phyloP scores from a whole-genome alignment of 2,797 vertebrate species.

The Champsocephalus esox region DNA sequence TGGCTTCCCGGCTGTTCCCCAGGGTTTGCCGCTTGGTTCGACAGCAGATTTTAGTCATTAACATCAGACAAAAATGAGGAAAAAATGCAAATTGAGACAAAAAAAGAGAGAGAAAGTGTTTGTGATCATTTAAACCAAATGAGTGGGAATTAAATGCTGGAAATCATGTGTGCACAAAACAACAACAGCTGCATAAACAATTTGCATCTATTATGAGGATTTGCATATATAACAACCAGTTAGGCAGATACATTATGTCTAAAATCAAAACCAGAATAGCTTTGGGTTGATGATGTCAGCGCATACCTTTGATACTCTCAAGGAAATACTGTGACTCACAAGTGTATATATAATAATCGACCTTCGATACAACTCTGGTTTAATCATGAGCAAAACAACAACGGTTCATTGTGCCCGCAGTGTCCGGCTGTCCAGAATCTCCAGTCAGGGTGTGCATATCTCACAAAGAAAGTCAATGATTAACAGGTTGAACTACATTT shows the following conservation, averaged over 20 bases:
- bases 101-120: not conserved
- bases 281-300: not conserved
- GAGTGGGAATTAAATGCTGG: not conserved
- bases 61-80: no score
- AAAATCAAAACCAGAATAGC: not conserved
- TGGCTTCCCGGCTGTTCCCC: no score
- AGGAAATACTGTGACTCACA: not conserved
- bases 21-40: no score
- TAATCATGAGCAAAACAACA: not conserved
- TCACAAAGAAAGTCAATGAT: slow-evolving; percentile 1
- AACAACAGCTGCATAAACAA: slow-evolving; percentile 11
- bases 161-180: slow-evolving; percentile 5
- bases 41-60: no score
- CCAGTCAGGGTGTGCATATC: not conserved
- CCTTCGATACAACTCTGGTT: not conserved
- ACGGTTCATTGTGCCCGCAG: not conserved
- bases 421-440: not conserved
- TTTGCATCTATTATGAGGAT: slow-evolving; percentile 29
- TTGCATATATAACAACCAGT: slow-evolving; percentile 1
- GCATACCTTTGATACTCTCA: not conserved
- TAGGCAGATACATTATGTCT: not conserved
- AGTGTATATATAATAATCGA: not conserved
- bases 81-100: not conserved
- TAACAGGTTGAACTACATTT: not conserved
- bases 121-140: not conserved